Evolutionary conservation across 2,797 vertebrate genomes (phyloP).

Genomic region (Gobionotothen gibberifrons): DNA sequence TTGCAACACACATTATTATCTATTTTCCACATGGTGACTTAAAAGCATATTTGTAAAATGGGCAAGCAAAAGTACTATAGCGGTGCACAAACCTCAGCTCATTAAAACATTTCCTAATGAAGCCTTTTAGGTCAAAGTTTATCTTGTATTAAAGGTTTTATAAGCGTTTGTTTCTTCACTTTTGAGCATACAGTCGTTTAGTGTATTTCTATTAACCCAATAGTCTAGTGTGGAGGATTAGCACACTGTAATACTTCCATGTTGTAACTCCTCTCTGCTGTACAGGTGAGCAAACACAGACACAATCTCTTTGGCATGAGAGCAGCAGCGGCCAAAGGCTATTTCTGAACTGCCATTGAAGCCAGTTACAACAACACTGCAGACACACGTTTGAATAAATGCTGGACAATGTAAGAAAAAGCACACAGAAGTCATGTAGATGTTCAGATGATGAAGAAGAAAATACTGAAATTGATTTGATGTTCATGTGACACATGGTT

Average conservation of each 20-base stretch:
- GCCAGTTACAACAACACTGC: slow-evolving; percentile 9
- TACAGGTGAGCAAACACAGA: slow-evolving; percentile 19
- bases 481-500: neutral
- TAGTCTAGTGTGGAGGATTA: slow-evolving; percentile 30
- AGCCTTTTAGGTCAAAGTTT: neutral
- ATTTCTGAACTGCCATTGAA: slow-evolving; percentile 2
- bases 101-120: neutral
- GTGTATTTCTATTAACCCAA: slow-evolving; percentile 1
- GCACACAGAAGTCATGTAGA: neutral
- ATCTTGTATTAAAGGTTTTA: neutral
- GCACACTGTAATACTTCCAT: slow-evolving; percentile 5
- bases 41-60: neutral
- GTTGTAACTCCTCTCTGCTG: slow-evolving; percentile 6
- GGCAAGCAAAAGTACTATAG: neutral
- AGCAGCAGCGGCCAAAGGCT: slow-evolving; percentile 13
- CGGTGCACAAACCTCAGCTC: neutral
- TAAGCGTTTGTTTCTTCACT: neutral
- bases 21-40: neutral
- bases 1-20: neutral
- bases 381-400: neutral
- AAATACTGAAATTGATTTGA: neutral
- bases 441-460: neutral
- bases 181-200: neutral
- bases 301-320: slow-evolving; percentile 17
- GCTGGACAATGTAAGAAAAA: neutral